These are phyloP conservation scores for Drosophila lini DNA, from an alignment of 1,140 invertebrate species.

Conservation along the genomic window DNA sequence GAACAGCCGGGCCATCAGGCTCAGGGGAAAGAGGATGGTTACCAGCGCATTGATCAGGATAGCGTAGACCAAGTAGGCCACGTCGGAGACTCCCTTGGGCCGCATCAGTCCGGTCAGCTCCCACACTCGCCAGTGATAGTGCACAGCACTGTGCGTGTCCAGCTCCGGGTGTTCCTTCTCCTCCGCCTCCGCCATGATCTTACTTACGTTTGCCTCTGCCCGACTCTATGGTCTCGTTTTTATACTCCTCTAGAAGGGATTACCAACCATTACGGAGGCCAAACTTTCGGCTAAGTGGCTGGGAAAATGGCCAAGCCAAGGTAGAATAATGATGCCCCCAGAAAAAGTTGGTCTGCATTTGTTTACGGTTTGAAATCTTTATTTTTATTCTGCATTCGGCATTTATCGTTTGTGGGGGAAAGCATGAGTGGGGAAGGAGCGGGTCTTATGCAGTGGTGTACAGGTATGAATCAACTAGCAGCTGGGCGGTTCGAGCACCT, in stretches of 20 bases:
- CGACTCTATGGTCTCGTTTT: not conserved
- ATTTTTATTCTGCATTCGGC: slow-evolving; percentile 27
- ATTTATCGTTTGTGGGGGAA: slow-evolving; percentile 8
- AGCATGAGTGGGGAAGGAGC: not conserved
- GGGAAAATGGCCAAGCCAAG: slow-evolving; percentile 22
- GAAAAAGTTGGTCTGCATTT: slow-evolving; percentile 10
- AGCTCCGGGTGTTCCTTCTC: not conserved
- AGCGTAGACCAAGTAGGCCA: slow-evolving; percentile 25
- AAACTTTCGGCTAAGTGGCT: slow-evolving; percentile 32
- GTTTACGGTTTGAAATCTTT: slow-evolving; percentile 28
- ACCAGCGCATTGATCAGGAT: slow-evolving; percentile 56
- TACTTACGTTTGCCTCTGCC: not conserved
- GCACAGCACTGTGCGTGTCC: slow-evolving; percentile 58
- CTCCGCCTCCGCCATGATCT: not conserved
- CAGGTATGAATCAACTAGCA: not conserved
- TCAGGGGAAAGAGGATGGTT: slow-evolving; percentile 68
- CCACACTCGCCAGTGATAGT: slow-evolving; percentile 71
- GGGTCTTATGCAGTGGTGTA: slow-evolving; percentile 1
- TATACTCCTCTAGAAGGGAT: slow-evolving; percentile 5
- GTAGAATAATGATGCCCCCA: slow-evolving; percentile 6
- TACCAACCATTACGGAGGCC: slow-evolving; percentile 1
- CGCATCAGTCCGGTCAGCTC: slow-evolving; percentile 57
- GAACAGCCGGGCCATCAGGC: slow-evolving; percentile 59
- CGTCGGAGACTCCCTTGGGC: not conserved
- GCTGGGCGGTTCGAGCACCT: slow-evolving; percentile 1